phyloP scores from a whole-genome alignment of 2,888 invertebrate species.

The Xestia sexstrigata region DNA sequence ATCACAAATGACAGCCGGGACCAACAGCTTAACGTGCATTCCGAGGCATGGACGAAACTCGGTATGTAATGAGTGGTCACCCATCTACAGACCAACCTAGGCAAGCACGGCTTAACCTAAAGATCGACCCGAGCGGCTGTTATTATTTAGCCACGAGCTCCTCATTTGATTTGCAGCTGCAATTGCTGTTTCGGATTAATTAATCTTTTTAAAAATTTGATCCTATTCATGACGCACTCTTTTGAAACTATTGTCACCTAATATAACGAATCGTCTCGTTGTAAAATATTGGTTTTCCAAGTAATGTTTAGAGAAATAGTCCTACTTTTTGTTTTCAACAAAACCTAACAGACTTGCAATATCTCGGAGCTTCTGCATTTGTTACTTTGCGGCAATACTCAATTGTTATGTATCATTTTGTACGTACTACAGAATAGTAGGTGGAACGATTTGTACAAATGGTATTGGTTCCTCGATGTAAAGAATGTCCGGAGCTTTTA shows the following conservation, averaged over 20 bases:
- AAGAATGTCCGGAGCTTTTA: constrained; percentile 40
- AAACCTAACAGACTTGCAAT: not conserved
- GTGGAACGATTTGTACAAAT: constrained; percentile 49
- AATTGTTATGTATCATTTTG: constrained; percentile 30
- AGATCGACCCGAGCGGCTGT: no score
- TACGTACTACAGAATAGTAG: constrained; percentile 8
- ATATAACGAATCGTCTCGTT: not conserved
- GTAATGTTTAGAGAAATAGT: not conserved
- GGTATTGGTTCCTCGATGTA: constrained; percentile 36
- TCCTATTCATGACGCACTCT: no score
- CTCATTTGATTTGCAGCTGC: not conserved
- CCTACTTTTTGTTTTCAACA: not conserved
- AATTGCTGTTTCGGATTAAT: not conserved
- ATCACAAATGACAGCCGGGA: no score
- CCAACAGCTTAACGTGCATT: no score
- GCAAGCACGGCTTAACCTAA: no score
- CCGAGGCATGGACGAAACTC: no score
- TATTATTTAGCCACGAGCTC: no score
- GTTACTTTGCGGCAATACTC: not conserved
- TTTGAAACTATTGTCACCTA: no score
- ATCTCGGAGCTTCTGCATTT: constrained; percentile 8
- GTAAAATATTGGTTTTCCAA: not conserved
- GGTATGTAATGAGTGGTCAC: no score
- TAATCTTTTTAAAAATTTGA: not conserved
- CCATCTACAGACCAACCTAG: no score